Evolutionary conservation across 2,888 invertebrate genomes (phyloP), one percentile per base, ranked within the genome.

Genomic region (Macaria notata): DNA sequence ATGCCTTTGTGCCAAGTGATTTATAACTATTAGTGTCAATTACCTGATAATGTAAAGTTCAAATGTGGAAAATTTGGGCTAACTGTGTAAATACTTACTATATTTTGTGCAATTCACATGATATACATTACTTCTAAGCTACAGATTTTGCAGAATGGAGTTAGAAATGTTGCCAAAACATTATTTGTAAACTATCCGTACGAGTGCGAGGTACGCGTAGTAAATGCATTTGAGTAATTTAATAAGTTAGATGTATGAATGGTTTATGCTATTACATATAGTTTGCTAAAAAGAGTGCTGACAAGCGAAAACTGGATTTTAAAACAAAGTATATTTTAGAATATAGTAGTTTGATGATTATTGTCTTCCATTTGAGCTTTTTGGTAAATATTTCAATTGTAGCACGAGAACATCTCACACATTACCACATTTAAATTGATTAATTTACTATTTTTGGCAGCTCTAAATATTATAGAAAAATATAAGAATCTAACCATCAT

Each of bases 1-100:
- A 84, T 86, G 91, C 91, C 91, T 88, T 90, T 84, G 91, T 91
- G 91, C 91, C 91, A 89, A 90, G 91, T 90, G 90, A 90, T 90
- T 89, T 82, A 81, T 84, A 74, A 83, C 76, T 81, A 81, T 84
- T 87, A 91, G 89, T 86, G 88, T 91, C 89, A 91, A 90, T 89
- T 90, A 88, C 78, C 73, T 81, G 51, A 47, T 47, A 79, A 88
- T 82, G 83, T 88, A 88, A 83, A 44, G 54, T 59, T 48, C 77
- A 75, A 84, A 84, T 62, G 54, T 61, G 56, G 31, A 59, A 54
- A 56, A 53, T 57, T 52, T 60, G 60, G 58, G 59, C 62, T 63
- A 62, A 79, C 62, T 61, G 54, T 61, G 53, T 56, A 61, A 80
- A 81, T 80, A 77, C 78, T 84, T 80, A 76, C 78, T 84, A 83